Percentiles rank a stretch among this genome's conserved stretches.
phyloP scores from a whole-genome alignment of 1,140 invertebrate genomes.

The Lordiphosa collinella region DNA sequence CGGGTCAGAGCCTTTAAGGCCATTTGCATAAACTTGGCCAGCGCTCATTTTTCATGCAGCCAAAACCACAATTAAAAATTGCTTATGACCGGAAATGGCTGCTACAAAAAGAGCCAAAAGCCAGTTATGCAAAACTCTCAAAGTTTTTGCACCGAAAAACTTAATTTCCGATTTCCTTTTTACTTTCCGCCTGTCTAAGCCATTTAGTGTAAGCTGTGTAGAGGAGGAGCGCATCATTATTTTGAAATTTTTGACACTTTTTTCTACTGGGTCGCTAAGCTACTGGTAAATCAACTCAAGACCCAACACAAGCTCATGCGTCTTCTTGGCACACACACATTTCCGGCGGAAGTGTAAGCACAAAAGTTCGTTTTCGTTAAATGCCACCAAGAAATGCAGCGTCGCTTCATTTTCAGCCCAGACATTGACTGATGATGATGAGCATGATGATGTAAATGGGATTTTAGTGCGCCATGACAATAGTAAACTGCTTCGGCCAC shows the following conservation, averaged over 20 bases:
- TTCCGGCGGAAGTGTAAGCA: constrained; percentile 74
- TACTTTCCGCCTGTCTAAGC: constrained; percentile 21
- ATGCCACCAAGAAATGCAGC: constrained; percentile 76
- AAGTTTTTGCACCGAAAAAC: constrained; percentile 54
- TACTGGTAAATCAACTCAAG: constrained; percentile 73
- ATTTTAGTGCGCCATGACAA: constrained; percentile 74
- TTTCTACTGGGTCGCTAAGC: constrained; percentile 60
- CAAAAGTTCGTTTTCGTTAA: constrained; percentile 71
- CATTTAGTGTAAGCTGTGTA: constrained; percentile 67
- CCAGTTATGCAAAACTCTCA: constrained; percentile 37
- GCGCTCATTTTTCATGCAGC: constrained; percentile 69
- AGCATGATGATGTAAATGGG: constrained; percentile 76
- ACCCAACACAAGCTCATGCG: constrained; percentile 39
- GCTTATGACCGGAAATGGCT: constrained; percentile 69
- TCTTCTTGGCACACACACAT: constrained; percentile 44
- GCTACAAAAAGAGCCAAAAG: constrained; percentile 28
- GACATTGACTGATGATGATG: constrained; percentile 77
- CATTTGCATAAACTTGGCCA: constrained; percentile 70
- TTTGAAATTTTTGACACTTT: constrained; percentile 76
- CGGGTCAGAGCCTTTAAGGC: constrained; percentile 39
- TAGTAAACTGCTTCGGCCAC: constrained; percentile 66
- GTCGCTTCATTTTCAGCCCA: constrained; percentile 62
- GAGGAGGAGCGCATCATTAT: constrained; percentile 56
- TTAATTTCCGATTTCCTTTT: constrained; percentile 66
- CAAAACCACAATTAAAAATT: constrained; percentile 74